These are phyloP conservation scores for Rhogogaster chlorosoma DNA, from an alignment of 2,888 invertebrate genomes.

Conservation along the genomic window DNA sequence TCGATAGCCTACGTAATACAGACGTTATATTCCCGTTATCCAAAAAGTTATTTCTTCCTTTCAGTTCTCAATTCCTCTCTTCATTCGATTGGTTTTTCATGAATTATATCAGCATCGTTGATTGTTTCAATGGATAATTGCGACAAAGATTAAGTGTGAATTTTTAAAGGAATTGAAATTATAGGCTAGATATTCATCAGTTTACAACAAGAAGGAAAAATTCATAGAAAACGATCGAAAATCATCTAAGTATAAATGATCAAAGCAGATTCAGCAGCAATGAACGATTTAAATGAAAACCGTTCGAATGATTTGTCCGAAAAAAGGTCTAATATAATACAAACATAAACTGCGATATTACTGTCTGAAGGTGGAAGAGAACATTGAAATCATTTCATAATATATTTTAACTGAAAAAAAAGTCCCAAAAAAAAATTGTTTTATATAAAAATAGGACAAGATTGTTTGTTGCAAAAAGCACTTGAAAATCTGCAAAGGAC, in stretches of 20 bases:
- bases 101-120: too few species aligned
- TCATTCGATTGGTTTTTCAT: background rate
- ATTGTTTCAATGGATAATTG: background rate
- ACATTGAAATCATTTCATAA: too few species aligned
- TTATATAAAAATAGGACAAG: background rate
- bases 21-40: slow-evolving; percentile 1
- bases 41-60: background rate
- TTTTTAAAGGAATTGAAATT: background rate
- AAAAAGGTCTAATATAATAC: too few species aligned
- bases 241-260: background rate
- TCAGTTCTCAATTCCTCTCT: too few species aligned
- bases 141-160: background rate
- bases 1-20: background rate
- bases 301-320: too few species aligned
- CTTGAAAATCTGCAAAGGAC: background rate
- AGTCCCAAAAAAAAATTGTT: too few species aligned
- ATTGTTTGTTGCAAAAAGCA: background rate
- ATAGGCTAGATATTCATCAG: background rate
- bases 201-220: background rate
- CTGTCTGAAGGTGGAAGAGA: too few species aligned
- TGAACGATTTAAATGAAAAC: too few species aligned
- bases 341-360: too few species aligned
- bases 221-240: background rate
- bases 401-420: too few species aligned
- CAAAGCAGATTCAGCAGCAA: background rate